These are phyloP conservation scores for Gasterosteus aculeatus DNA, from an alignment of 2,113 vertebrate genomes.

Conservation along the genomic window DNA sequence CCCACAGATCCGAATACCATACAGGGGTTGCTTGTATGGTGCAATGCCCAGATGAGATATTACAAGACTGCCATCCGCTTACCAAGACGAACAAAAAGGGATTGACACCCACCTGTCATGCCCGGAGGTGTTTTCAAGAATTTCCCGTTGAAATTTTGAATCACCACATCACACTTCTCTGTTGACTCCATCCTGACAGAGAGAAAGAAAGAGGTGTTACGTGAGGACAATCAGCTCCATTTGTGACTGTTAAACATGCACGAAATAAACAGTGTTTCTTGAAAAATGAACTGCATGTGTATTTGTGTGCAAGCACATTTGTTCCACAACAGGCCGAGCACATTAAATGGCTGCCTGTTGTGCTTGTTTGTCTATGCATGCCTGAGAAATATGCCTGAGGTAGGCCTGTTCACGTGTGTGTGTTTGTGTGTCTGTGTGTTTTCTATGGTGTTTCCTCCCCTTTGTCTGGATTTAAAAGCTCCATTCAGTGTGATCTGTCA, in stretches of 20 bases:
- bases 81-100: background rate
- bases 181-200: conserved; percentile 89
- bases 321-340: conserved; percentile 2
- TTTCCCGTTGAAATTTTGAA: conserved; percentile 94
- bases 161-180: conserved; percentile 92
- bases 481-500: conserved; percentile 76
- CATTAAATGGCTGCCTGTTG: conserved; percentile 14
- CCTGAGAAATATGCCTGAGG: conserved; percentile 41
- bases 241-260: conserved; percentile 11
- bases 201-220: conserved; percentile 15
- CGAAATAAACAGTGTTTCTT: background rate
- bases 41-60: background rate
- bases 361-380: conserved; percentile 18
- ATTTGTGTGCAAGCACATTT: conserved; percentile 3
- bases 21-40: background rate
- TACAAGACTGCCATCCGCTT: background rate
- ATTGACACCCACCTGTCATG: conserved; percentile 84
- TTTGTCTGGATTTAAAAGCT: conserved; percentile 76
- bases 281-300: conserved; percentile 16
- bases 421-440: conserved; percentile 49
- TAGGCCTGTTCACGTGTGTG: conserved; percentile 25
- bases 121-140: conserved; percentile 93
- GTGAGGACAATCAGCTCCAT: conserved; percentile 23
- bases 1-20: no score
- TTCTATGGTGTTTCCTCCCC: conserved; percentile 73